Conservation (phyloP, 2,888 invertebrate species). For the Cheilosia pagana region DNA sequence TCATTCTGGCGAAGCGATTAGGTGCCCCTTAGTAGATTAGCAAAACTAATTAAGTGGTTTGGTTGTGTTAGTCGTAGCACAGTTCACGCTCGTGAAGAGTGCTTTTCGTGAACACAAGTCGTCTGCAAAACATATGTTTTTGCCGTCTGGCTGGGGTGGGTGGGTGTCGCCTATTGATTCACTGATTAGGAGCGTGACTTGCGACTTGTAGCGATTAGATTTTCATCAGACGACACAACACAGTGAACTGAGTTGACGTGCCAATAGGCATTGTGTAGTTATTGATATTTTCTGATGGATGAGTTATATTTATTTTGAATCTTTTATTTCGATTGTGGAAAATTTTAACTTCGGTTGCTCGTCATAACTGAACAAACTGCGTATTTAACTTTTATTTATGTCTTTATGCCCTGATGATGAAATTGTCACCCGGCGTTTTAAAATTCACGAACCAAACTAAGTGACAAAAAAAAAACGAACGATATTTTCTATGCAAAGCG, state of each 20-base stretch:
- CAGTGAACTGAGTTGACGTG: background rate
- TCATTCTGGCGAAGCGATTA: no score
- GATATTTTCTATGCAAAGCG: background rate
- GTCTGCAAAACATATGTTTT: constrained; percentile 27
- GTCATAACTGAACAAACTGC: background rate
- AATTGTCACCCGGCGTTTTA: background rate
- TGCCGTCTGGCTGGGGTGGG: constrained; percentile 1
- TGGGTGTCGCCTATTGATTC: no score
- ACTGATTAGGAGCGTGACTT: no score
- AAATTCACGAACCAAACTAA: constrained; percentile 18
- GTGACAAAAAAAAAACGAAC: background rate
- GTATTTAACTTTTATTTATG: background rate
- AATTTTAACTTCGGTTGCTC: background rate
- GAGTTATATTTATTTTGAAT: constrained; percentile 17
- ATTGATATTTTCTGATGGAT: background rate
- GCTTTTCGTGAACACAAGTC: constrained; percentile 18
- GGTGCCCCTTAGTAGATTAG: background rate
- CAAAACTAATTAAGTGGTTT: background rate
- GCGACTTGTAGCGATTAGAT: constrained; percentile 23
- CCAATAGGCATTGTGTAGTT: background rate
- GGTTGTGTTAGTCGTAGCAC: constrained; percentile 10
- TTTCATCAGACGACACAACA: constrained; percentile 4
- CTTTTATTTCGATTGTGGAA: background rate
- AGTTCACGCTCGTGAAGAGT: constrained; percentile 21
- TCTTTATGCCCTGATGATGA: background rate